Evolutionary conservation across 1,140 invertebrate genomes (phyloP), one percentile per base, ranked within the genome.

Genomic region (Leptinotarsa undecemlineata): DNA sequence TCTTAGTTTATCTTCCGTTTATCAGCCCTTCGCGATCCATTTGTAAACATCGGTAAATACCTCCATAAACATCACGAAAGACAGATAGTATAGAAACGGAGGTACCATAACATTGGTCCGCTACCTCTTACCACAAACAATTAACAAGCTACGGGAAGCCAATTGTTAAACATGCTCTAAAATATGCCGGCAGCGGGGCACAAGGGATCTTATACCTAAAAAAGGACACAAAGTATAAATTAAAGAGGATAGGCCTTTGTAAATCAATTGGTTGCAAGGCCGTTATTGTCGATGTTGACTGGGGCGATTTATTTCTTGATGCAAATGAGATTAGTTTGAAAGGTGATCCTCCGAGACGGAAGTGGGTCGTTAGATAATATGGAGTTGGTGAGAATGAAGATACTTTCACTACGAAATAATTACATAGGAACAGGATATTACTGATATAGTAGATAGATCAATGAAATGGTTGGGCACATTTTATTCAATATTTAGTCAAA

Each of bases 1-100:
- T 67, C 21, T 67, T 67, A 67, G 76, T 77, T 77, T 57, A 77
- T 77, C 76, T 72, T 61, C 73, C 63, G 74, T 77, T 77, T 74
- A 77, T 77, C 76, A 77, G 68, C 71, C 33, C 64, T 63, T 26
- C 48, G 15, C 72, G 48, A 60, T 61, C 69, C 76, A 77, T 77
- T 74, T 74, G 76, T 77, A 77, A 77, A 77, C 76, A 77, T 42
- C 64, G 73, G 64, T 67, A 67, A 67, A 67, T 67, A 26, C 64
- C 64, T n/a, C 64, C 64, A 57, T 57, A 57, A 57, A n/a, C 51
- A 57, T 57, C n/a, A 17, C 51, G 1, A 57, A 61, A 71, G 21
- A 61, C 69, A 60, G 68, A 69, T 61, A 71, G 69, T 48, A n/a
- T 48, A 69, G 57, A 71, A 71, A 33, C 20, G 33, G 51, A 61